phyloP scores from a whole-genome alignment of 2,797 vertebrate genomes.

The Capromys pilorides region DNA sequence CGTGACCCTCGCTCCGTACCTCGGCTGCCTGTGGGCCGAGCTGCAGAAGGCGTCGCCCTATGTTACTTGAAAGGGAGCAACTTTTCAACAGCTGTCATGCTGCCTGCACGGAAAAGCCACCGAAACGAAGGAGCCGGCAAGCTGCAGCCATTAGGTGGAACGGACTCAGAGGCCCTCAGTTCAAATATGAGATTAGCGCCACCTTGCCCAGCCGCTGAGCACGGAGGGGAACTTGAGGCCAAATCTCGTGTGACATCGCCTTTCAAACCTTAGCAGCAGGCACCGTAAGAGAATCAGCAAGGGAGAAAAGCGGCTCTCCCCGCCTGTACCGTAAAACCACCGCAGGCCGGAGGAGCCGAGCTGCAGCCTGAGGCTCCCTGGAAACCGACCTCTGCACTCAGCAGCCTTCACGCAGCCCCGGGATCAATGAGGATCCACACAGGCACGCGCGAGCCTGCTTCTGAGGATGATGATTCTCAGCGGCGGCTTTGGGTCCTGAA shows the following conservation, averaged over 20 bases:
- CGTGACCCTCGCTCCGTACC: neutral
- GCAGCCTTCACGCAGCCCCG: too few species aligned
- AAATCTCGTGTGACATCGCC: neutral
- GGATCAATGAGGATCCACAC: neutral
- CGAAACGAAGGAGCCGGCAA: neutral
- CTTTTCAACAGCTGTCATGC: neutral
- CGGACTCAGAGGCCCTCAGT: neutral
- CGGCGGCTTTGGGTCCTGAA: neutral
- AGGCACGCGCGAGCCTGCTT: neutral
- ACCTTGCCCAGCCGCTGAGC: neutral
- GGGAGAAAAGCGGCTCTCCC: neutral
- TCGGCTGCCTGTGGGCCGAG: neutral
- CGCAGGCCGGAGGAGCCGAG: neutral
- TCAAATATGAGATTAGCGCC: slow-evolving; percentile 13
- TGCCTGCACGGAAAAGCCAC: neutral
- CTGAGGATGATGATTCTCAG: neutral
- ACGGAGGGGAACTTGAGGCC: neutral
- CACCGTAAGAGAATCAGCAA: neutral
- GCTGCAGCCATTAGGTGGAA: neutral
- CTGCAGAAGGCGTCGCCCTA: neutral
- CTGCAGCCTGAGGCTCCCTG: neutral
- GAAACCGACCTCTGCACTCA: neutral
- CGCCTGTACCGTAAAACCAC: neutral
- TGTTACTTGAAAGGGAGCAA: neutral
- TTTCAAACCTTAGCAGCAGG: neutral